A percentile compares a stretch with the other conserved stretches of the same genome.
phyloP scores from a whole-genome alignment of 2,888 invertebrate genomes.

The Syrphus vitripennis region DNA sequence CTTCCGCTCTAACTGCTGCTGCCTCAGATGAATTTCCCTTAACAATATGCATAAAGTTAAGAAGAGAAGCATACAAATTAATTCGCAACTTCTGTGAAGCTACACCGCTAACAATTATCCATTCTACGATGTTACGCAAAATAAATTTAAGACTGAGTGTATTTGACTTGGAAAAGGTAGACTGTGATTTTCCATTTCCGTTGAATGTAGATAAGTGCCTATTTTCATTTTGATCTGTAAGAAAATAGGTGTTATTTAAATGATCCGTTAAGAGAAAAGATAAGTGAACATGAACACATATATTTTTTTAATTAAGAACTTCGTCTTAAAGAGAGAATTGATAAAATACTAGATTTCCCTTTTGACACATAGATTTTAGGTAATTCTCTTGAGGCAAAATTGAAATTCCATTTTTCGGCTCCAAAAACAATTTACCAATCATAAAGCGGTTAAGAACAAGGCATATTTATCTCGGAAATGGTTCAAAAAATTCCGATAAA shows the following conservation, averaged over 20 bases:
- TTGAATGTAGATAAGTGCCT: constrained; percentile 20
- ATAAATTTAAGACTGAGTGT: constrained; percentile 82
- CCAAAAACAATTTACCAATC: too few relatives aligned
- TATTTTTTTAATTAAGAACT: too few relatives aligned
- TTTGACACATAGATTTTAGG: too few relatives aligned
- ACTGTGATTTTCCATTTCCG: constrained; percentile 30
- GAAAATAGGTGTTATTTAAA: neutral
- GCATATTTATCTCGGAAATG: too few relatives aligned
- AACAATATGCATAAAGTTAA: constrained; percentile 90
- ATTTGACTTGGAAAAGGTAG: constrained; percentile 71
- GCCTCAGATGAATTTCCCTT: constrained; percentile 79
- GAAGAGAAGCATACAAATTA: constrained; percentile 91
- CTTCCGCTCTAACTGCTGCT: constrained; percentile 74
- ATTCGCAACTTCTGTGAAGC: constrained; percentile 92
- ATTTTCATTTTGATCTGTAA: constrained; percentile 53
- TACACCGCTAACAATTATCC: constrained; percentile 91
- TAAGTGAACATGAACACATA: too few relatives aligned
- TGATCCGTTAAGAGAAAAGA: neutral
- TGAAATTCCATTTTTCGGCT: too few relatives aligned
- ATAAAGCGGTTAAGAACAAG: too few relatives aligned
- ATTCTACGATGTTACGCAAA: constrained; percentile 89
- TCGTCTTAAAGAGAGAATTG: too few relatives aligned
- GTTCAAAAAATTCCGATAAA: too few relatives aligned
- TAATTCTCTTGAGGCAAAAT: too few relatives aligned
- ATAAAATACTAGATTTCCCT: too few relatives aligned